Base-by-base conservation (phyloP, 2,888 invertebrate genomes). In the Cheilosia variabilis region DNA sequence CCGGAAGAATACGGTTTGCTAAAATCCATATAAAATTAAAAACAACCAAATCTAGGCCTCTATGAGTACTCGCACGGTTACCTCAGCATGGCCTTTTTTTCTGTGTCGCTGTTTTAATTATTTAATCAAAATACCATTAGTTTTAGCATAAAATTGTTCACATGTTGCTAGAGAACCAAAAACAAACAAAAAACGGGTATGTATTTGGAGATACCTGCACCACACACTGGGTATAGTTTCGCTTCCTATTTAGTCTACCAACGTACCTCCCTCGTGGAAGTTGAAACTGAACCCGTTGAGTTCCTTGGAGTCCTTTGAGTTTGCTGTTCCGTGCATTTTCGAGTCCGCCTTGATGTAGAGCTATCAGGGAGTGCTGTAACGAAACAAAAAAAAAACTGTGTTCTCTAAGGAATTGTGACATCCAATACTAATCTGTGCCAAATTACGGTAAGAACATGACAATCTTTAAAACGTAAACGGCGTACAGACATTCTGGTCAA, bases 401-500 rank as follows among this genome's bases (percentile, higher is more conserved):
- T 52, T 15, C 52, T 13, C 24, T 66, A 13, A 27, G 22, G 24
- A 31, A 31, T 55, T 68, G 19, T 31, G 45, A 55, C 27, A 68
- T 37, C 43, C 31, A 43, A 68, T 55, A 55, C 53, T 27, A 43
- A 62, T 43, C 31, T 27, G 10, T n/a, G 17, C 1, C 45, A 31
- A 45, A 60, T n/a, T 10, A 66, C 22, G 37, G 65, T 66, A 43
- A 3, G 15, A 37, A 43, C 37, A 60, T 19, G 17, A 13, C 10
- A 34, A 27, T 66, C 50, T 65, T 65, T 75, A 66, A 57, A 50
- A 66, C 27, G 65, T 19, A 75, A 75, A 75, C 41, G 66, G 34
- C 58, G 66, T 76, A 34, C 52, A 43, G 1, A 13, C 22, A 65
- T 68, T 58, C 50, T 82, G 58, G 63, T 71, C 69, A 75, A 62